phyloP scores from a whole-genome alignment of 2,113 vertebrate genomes.

The Pseudorasbora parva region DNA sequence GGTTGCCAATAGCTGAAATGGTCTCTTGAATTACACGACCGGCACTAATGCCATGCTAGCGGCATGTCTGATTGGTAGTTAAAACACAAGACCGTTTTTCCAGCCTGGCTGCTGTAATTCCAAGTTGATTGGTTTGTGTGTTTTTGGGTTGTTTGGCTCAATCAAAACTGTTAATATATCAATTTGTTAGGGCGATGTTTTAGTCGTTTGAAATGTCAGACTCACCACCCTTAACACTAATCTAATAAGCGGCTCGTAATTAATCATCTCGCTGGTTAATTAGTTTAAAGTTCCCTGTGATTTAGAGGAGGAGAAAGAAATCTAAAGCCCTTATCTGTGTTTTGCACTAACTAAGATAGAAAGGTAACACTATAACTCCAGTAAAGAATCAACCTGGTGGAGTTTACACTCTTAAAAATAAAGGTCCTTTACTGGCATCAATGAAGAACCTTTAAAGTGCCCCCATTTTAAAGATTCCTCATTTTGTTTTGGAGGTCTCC shows the following conservation, averaged over 20 bases:
- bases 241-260: conserved; percentile 13
- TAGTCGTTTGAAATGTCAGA: neutral
- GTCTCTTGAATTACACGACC: conserved; percentile 5
- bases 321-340: neutral
- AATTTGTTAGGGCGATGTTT: neutral
- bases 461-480: too few species aligned
- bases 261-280: conserved; percentile 4
- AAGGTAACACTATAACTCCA: neutral
- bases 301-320: neutral
- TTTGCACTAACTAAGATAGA: neutral
- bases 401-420: too few species aligned
- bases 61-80: conserved; percentile 1
- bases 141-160: neutral
- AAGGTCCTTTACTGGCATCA: too few species aligned
- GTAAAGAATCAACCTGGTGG: too few species aligned
- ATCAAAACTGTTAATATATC: neutral
- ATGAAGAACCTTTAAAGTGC: too few species aligned
- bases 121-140: neutral
- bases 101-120: neutral
- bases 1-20: neutral
- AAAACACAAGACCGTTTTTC: neutral
- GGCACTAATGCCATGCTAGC: neutral
- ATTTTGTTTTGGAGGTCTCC: too few species aligned
- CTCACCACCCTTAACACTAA: neutral
- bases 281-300: conserved; percentile 2